Base-by-base conservation (phyloP, 2,888 invertebrate genomes). In the Anthoptus insignis region DNA sequence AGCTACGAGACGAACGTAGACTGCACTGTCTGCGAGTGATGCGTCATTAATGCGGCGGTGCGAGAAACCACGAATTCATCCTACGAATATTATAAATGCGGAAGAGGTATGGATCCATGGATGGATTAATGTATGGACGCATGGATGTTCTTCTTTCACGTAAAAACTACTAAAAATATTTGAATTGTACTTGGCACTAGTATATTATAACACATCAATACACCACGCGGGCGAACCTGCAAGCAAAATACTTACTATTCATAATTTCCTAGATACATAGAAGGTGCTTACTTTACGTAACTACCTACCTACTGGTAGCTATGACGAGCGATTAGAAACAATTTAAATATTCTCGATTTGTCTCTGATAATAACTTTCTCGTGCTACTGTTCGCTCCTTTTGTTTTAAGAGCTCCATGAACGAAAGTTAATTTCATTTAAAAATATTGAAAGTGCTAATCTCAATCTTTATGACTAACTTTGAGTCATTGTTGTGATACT, bases 271-370 rank as follows among this genome's bases (percentile, higher is more conserved):
- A n/a, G n/a, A n/a, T n/a, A n/a, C n/a, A n/a, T n/a, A n/a, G n/a
- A n/a, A n/a, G n/a, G n/a, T n/a, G n/a, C n/a, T n/a, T n/a, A n/a
- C n/a, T n/a, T n/a, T n/a, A n/a, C n/a, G n/a, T n/a, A n/a, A n/a
- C n/a, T n/a, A n/a, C n/a, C n/a, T n/a, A n/a, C n/a, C n/a, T n/a
- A n/a, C n/a, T n/a, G n/a, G 5, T 27, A 64, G 57, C 64, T 64
- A 50, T 64, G 64, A 64, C 64, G 50, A 63, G 57, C 64, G 64
- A 64, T 64, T 64, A 42, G 49, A 50, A 45, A 21, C 49, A 57
- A 57, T 64, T 50, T 56, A 42, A 49, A 57, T 49, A 50, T 16
- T 45, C 21, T 21, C 45, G 22, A 45, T 52, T 52, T 59, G 45
- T 53, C 45, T 39, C 19, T 42, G 63, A 57, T 64, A 56, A 59